phyloP scores from a whole-genome alignment of 2,888 invertebrate genomes.

The Phymatocera aterrima region DNA sequence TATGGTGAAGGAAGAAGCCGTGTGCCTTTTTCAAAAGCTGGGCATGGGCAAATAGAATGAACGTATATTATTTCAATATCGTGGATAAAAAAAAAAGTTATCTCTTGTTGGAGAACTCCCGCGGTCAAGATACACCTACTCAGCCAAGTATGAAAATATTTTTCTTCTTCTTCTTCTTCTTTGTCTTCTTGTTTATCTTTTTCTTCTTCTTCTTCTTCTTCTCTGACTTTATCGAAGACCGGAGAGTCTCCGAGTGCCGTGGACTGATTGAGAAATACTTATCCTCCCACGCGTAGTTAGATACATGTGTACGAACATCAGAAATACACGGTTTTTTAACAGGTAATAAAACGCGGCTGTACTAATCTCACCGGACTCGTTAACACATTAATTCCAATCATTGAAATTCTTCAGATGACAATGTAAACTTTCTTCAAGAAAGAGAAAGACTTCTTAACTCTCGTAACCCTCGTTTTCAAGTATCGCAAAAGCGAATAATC shows the following conservation, averaged over 20 bases:
- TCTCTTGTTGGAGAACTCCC: background rate
- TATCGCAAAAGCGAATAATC: too few relatives aligned
- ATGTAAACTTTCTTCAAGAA: too few relatives aligned
- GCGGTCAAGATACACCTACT: slow-evolving; percentile 1
- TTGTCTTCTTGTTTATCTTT: background rate
- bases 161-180: slow-evolving; percentile 2
- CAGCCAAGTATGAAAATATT: slow-evolving; percentile 11
- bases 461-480: too few relatives aligned
- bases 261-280: slow-evolving; percentile 20
- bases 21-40: background rate
- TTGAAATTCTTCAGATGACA: too few relatives aligned
- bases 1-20: background rate
- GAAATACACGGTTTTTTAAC: background rate
- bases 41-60: too few relatives aligned
- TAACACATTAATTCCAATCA: too few relatives aligned
- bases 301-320: background rate
- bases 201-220: background rate
- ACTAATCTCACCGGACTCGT: too few relatives aligned
- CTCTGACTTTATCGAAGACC: slow-evolving; percentile 1
- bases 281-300: background rate
- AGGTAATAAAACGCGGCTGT: too few relatives aligned
- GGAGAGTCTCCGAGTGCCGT: background rate
- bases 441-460: too few relatives aligned
- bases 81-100: background rate
- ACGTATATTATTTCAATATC: slow-evolving; percentile 19